These are phyloP conservation scores for Bradysia coprophila DNA, from an alignment of 1,140 invertebrate species.

Conservation along the genomic window DNA sequence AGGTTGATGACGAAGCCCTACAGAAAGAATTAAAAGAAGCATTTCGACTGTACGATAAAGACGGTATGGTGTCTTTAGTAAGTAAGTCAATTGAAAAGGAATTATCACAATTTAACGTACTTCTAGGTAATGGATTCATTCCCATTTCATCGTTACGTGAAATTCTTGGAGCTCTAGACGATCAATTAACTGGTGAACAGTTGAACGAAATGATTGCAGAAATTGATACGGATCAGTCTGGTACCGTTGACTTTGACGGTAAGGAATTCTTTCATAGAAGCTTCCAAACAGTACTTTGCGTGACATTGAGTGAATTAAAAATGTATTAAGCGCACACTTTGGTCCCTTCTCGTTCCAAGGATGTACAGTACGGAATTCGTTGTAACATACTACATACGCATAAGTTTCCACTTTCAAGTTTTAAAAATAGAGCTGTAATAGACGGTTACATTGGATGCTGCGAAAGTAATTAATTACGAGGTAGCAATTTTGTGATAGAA, in stretches of 20 bases:
- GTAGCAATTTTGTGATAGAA: no score
- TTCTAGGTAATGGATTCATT: conserved; percentile 57
- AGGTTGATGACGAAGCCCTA: conserved; percentile 62
- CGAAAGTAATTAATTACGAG: no score
- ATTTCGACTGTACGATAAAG: conserved; percentile 55
- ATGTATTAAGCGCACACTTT: neutral
- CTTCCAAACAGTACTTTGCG: neutral
- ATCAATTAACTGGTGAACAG: conserved; percentile 61
- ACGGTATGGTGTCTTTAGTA: conserved; percentile 39
- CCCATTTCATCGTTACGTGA: conserved; percentile 59
- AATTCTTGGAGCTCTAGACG: conserved; percentile 57
- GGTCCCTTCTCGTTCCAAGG: neutral
- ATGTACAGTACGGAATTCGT: no score
- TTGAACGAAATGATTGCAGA: conserved; percentile 71
- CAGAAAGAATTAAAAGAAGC: conserved; percentile 58
- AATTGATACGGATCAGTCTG: conserved; percentile 63
- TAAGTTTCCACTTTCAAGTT: no score
- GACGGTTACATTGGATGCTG: no score
- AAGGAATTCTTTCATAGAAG: conserved; percentile 9
- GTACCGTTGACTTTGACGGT: conserved; percentile 75
- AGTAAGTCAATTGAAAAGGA: neutral
- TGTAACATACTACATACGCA: no score
- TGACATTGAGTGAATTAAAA: neutral
- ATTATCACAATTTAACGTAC: neutral
- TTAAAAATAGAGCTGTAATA: no score